Percentiles rank a stretch among this genome's conserved stretches.
Evolutionary conservation across 2,888 invertebrate genomes (phyloP).

Genomic region (Mythimna vitellina): DNA sequence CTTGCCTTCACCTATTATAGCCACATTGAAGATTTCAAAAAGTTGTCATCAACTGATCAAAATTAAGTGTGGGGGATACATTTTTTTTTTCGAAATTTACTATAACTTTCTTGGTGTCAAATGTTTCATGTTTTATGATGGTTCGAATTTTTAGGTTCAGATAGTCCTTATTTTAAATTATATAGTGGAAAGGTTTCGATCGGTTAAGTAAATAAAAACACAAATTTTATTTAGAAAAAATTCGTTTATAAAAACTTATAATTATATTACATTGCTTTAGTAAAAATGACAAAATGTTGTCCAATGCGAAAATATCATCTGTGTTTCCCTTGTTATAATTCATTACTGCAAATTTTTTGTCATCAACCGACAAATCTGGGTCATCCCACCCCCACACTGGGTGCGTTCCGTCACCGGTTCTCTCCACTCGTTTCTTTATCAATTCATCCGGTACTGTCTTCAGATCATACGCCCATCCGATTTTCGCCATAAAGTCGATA

Average conservation of each 20-base stretch:
- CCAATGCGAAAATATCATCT: background rate
- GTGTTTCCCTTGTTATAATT: background rate
- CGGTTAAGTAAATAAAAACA: background rate
- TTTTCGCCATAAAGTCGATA: slow-evolving; percentile 45
- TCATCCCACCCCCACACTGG: slow-evolving; percentile 30
- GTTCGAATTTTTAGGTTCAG: too few species aligned
- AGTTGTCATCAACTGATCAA: too few species aligned
- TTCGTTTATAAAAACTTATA: background rate
- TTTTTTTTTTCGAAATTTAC: too few species aligned
- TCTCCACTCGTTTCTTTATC: slow-evolving; percentile 34
- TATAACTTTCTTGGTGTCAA: too few species aligned
- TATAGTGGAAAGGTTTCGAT: background rate
- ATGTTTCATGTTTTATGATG: too few species aligned
- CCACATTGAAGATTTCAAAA: too few species aligned
- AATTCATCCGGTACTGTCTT: slow-evolving; percentile 35
- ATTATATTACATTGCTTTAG: background rate
- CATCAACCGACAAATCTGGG: background rate
- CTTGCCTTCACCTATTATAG: too few species aligned
- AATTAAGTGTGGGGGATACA: too few species aligned
- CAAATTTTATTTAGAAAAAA: background rate
- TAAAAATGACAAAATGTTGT: background rate
- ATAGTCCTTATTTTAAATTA: too few species aligned
- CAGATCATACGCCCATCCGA: slow-evolving; percentile 53
- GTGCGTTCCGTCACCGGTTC: slow-evolving; percentile 48
- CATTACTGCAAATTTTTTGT: background rate